A percentile compares a stretch with the other conserved stretches of the same genome.
These are phyloP conservation scores for Heterotis niloticus DNA, from an alignment of 2,113 vertebrate species.

Conservation along the genomic window DNA sequence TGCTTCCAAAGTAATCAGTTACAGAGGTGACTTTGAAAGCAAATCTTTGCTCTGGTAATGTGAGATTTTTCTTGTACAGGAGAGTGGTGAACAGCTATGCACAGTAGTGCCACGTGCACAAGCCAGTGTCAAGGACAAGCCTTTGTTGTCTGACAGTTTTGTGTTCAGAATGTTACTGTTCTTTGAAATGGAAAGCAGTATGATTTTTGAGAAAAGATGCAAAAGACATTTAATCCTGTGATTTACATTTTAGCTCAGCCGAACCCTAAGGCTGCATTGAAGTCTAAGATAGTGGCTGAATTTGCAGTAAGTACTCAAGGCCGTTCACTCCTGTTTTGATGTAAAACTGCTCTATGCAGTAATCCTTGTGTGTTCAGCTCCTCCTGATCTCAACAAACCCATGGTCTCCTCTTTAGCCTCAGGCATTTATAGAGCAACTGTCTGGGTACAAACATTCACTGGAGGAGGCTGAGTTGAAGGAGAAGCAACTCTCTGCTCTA, in stretches of 20 bases:
- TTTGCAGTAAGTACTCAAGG: conserved; percentile 78
- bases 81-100: no score
- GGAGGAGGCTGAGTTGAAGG: conserved; percentile 84
- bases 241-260: conserved; percentile 58
- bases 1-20: no score
- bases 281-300: conserved; percentile 95
- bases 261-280: conserved; percentile 83
- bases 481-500: conserved; percentile 88
- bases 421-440: conserved; percentile 82
- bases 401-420: conserved; percentile 65
- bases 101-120: no score
- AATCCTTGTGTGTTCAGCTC: neutral
- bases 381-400: neutral
- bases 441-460: conserved; percentile 70
- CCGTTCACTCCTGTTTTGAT: neutral
- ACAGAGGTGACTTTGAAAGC: no score
- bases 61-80: no score
- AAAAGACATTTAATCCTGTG: conserved; percentile 1
- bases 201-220: neutral
- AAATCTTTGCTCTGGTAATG: no score
- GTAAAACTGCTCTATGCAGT: neutral
- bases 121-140: no score
- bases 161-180: no score
- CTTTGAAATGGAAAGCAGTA: no score
- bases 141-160: no score